Evolutionary conservation across 2,797 vertebrate species (phyloP), one percentile per base, ranked within the genome.

Genomic region (Amblyraja radiata): DNA sequence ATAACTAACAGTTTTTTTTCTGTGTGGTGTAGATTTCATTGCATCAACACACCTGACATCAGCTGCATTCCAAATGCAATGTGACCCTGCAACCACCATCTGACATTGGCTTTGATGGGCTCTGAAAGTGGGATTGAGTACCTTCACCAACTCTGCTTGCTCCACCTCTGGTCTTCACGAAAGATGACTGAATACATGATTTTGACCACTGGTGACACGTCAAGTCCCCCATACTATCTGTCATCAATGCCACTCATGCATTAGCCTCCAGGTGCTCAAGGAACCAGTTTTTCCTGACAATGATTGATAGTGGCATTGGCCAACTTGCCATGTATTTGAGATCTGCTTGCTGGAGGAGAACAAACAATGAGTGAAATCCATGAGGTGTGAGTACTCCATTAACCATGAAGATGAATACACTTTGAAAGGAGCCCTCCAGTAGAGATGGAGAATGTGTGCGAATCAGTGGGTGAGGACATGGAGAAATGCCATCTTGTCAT

Each of bases 1-100:
- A 73, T 23, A 73, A 73, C 88, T 74, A 39, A 91, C 93, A 46
- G 81, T 68, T 73, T 90, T 68, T 65, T 68, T 95, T 73, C 84
- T 84, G 94, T 84, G 94, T 32, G 95, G 94, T 93, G 94, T 96
- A 99, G 98, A 95, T 99, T 97, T 96, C 96, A 98, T 93, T 98
- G 98, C 94, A 96, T 99, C 95, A 99, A 99, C 93, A 98, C 98
- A n/a, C 98, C 98, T 68, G 98, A 99, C 94, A 97, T 99, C 95
- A 99, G 98, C 96, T 98, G 97, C 95, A 96, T 98, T 0, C 97
- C 98, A 97, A 97, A 21, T 99, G 99, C 10, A 96, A 98, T 93
- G 74, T 96, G 0, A 96, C 97, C 0, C 94, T 97, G 94, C 97
- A 97, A 95, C 97, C 97, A 93, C 98, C 98, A 0, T 99, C 99